Percentiles rank a stretch among this genome's conserved stretches.
Evolutionary conservation across 2,113 vertebrate genomes (phyloP).

Genomic region (Oncorhynchus mykiss): DNA sequence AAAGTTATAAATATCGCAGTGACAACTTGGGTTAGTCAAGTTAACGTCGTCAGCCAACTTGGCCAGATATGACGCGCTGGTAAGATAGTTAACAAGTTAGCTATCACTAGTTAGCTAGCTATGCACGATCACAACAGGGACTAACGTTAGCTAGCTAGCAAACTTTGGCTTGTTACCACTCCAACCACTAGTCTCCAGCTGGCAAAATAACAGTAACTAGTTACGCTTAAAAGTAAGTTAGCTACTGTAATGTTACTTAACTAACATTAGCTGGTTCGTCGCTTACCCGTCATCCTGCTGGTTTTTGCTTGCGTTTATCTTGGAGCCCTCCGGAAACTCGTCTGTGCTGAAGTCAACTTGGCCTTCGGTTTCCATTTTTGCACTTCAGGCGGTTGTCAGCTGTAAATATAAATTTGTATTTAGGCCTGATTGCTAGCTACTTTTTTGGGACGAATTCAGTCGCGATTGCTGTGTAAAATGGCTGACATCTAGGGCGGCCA

Average conservation of each 20-base stretch:
- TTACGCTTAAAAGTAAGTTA: neutral
- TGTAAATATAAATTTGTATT: neutral
- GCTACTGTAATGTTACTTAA: neutral
- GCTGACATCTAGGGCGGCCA: slow-evolving; percentile 30
- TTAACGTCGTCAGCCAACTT: no score
- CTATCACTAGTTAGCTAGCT: neutral
- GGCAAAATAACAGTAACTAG: neutral
- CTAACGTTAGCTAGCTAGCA: neutral
- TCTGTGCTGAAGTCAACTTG: slow-evolving; percentile 65
- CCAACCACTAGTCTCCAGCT: neutral
- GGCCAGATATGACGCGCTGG: no score
- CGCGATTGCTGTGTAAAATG: slow-evolving; percentile 49
- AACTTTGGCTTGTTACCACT: neutral
- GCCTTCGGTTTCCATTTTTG: slow-evolving; percentile 52
- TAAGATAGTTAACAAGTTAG: neutral
- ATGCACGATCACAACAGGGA: neutral
- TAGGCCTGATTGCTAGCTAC: neutral
- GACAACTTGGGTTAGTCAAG: no score
- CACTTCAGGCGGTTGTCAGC: neutral
- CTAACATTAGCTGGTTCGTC: no score
- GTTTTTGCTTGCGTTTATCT: slow-evolving; percentile 88
- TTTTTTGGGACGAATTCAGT: slow-evolving; percentile 11
- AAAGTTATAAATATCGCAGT: no score
- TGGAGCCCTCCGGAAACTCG: slow-evolving; percentile 84
- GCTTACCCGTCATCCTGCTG: slow-evolving; percentile 84